These are phyloP conservation scores for Leptodactylus fuscus DNA, from an alignment of 2,113 vertebrate species.

Conservation along the genomic window DNA sequence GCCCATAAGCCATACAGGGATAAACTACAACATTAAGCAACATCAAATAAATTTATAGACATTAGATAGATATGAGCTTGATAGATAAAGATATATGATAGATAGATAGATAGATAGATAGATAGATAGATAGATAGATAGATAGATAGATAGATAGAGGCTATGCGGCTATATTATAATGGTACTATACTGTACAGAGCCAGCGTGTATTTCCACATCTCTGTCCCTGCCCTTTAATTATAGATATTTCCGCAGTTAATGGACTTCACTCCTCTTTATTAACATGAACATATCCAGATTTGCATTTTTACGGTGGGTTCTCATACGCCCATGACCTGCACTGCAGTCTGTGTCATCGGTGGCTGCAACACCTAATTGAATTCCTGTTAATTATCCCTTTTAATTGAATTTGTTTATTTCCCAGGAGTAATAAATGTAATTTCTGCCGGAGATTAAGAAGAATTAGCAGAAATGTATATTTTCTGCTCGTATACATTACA, in stretches of 20 bases:
- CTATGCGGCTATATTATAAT: too few relatives aligned
- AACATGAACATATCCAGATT: not conserved
- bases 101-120: too few relatives aligned
- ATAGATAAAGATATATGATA: too few relatives aligned
- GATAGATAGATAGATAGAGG: too few relatives aligned
- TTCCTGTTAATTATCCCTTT: slow-evolving; percentile 2
- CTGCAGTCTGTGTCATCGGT: not conserved
- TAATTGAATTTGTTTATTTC: slow-evolving; percentile 22
- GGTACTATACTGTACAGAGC: too few relatives aligned
- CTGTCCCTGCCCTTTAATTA: not conserved
- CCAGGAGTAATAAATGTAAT: slow-evolving; percentile 24
- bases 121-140: too few relatives aligned
- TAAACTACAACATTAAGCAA: too few relatives aligned
- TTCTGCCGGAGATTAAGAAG: slow-evolving; percentile 10
- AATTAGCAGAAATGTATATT: slow-evolving; percentile 7
- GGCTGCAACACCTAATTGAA: not conserved
- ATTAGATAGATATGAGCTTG: too few relatives aligned
- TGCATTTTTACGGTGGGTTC: not conserved
- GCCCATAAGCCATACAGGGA: too few relatives aligned
- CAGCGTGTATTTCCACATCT: too few relatives aligned
- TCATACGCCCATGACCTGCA: not conserved
- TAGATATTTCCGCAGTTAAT: not conserved
- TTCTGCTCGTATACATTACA: not conserved
- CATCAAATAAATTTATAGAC: too few relatives aligned
- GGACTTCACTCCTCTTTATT: not conserved